Base-by-base conservation (phyloP, 1,140 invertebrate species). In the silkworm (Bombyx mori) region DNA sequence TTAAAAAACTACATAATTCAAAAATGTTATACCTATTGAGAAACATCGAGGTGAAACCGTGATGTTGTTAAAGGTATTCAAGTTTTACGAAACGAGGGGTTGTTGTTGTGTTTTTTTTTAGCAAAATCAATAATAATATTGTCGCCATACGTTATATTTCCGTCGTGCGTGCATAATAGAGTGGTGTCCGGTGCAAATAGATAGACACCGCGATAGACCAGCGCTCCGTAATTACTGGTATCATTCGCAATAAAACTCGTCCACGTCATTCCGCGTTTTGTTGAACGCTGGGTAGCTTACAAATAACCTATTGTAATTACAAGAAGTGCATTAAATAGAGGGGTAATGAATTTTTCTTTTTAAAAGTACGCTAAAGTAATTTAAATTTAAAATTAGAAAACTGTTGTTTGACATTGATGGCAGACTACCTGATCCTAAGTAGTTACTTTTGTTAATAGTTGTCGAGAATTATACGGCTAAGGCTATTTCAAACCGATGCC, bases 101-200 rank as follows among this genome's bases (percentile, higher is more conserved):
- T 66, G 61, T 44, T 54, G 10, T 63, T 63, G 68, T 71, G 72
- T 66, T 60, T 71, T 51, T 35, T 51, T 78, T 73, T 73, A 62
- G 73, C 63, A 72, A 82, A 86, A 86, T 86, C 82, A 79, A 86
- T 83, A 82, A 53, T 52, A 55, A 62, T 62, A 62, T 60, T 69
- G 61, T 68, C 63, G 62, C 59, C 61, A 69, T 74, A 72, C 65
- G 74, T 76, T 79, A 75, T 78, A 75, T 78, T 77, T 79, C 75
- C 75, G 72, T 73, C 69, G 75, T 63, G 60, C 65, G 68, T 68
- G 68, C 59, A 73, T 66, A 66, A 64, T 63, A 58, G 57, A 47
- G 54, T 57, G 60, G 51, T 55, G 61, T 56, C 49, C 60, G 60
- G 69, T 75, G 75, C 71, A 70, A 72, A 74, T 68, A 73, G 77